These are phyloP conservation scores for Myzus persicae DNA, from an alignment of 1,140 invertebrate genomes.

Conservation along the genomic window DNA sequence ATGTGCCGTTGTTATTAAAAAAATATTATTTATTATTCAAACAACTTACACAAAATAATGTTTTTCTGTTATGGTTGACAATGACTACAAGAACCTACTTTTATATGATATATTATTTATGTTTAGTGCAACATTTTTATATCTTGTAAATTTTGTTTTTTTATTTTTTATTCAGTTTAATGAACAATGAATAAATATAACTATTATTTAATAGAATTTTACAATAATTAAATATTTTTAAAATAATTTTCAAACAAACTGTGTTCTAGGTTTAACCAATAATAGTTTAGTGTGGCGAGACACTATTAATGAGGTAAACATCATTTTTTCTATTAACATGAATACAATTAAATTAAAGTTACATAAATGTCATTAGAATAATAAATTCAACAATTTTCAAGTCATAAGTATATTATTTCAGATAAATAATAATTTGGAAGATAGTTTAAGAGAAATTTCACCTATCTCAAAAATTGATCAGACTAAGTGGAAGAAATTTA, in stretches of 20 bases:
- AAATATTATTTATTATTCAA: not conserved
- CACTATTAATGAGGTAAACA: conserved; percentile 48
- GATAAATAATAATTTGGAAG: conserved; percentile 28
- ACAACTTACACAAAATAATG: not conserved
- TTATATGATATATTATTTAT: not conserved
- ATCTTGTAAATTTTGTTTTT: not conserved
- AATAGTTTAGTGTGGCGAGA: conserved; percentile 43
- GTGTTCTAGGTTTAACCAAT: conserved; percentile 32
- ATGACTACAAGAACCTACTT: not conserved
- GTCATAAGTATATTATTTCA: not conserved
- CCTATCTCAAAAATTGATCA: not conserved
- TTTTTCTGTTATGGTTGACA: not conserved
- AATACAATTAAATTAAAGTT: not conserved
- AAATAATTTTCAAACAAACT: not conserved
- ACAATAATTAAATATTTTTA: not conserved
- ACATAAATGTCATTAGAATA: not conserved
- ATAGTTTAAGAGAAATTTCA: conserved; percentile 27
- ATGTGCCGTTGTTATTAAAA: not conserved
- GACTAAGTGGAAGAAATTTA: not conserved
- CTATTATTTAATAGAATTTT: not conserved
- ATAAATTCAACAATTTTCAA: not conserved
- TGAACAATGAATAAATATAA: not conserved
- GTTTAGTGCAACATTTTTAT: not conserved
- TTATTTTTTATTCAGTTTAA: not conserved
- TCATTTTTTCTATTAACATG: not conserved